Evolutionary conservation across 1,140 invertebrate genomes (phyloP).

Genomic region (Drosophila bifasciata): DNA sequence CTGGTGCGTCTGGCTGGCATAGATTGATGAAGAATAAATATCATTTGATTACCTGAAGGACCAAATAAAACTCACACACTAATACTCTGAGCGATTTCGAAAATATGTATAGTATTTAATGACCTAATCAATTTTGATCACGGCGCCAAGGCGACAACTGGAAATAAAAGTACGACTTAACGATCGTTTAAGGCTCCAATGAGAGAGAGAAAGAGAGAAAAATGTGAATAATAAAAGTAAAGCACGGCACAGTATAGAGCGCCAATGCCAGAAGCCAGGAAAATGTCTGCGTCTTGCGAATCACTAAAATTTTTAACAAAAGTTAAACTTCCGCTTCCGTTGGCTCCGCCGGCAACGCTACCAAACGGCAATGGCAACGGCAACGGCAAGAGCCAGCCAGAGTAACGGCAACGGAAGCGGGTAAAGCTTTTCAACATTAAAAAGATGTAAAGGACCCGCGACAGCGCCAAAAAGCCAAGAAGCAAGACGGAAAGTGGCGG

Average conservation of each 20-base stretch:
- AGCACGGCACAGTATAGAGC: neutral
- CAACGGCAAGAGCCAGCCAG: slow-evolving; percentile 56
- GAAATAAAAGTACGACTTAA: too few species aligned
- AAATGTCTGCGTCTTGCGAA: slow-evolving; percentile 71
- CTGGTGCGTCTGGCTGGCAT: too few species aligned
- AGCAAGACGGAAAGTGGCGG: slow-evolving; percentile 13
- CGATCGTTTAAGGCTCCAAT: slow-evolving; percentile 2
- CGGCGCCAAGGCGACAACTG: neutral
- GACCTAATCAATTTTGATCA: too few species aligned
- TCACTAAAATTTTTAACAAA: slow-evolving; percentile 81
- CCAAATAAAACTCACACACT: neutral
- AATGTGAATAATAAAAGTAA: slow-evolving; percentile 20
- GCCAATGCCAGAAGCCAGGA: slow-evolving; percentile 9
- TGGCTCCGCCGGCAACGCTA: slow-evolving; percentile 47
- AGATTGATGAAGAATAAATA: neutral
- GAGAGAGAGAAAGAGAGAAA: slow-evolving; percentile 2
- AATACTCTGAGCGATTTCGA: too few species aligned
- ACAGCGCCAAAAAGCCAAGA: slow-evolving; percentile 59
- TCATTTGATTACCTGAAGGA: neutral
- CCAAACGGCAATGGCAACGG: slow-evolving; percentile 35
- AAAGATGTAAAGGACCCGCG: slow-evolving; percentile 76
- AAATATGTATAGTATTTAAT: too few species aligned
- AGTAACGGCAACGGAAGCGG: slow-evolving; percentile 67
- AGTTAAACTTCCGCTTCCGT: slow-evolving; percentile 80
- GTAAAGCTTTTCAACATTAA: slow-evolving; percentile 83